These are phyloP conservation scores for Noctuana brunneofusca DNA, from an alignment of 2,888 invertebrate species.

Conservation along the genomic window DNA sequence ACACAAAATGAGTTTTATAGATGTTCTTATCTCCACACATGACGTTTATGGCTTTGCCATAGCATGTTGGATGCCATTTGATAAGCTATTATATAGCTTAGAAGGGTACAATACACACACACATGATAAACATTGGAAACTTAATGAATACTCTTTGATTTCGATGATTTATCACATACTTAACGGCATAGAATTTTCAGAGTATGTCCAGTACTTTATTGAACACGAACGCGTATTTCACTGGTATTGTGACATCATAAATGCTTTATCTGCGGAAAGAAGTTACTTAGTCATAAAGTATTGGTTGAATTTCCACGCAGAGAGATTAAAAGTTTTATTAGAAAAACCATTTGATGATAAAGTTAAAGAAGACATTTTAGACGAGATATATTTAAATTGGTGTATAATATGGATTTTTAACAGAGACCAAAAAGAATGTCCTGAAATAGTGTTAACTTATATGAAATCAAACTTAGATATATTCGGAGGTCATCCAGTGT, in stretches of 20 bases:
- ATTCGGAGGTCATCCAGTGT: conserved; percentile 5
- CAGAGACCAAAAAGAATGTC: conserved; percentile 17
- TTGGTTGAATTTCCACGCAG: not conserved
- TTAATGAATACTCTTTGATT: not conserved
- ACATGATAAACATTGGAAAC: not conserved
- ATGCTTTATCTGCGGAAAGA: conserved; percentile 17
- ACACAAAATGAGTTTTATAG: not conserved
- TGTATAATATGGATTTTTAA: conserved; percentile 14
- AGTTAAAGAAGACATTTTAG: conserved; percentile 1
- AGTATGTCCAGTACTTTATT: conserved; percentile 40
- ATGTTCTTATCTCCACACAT: not conserved
- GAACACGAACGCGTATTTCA: not conserved
- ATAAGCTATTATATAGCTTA: not conserved
- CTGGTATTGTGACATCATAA: conserved; percentile 17
- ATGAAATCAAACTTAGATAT: conserved; percentile 23
- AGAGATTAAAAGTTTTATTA: conserved; percentile 11
- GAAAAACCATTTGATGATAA: not conserved
- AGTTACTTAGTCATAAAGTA: not conserved
- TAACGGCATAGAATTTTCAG: conserved; percentile 48
- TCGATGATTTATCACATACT: conserved; percentile 50
- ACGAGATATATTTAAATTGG: not conserved
- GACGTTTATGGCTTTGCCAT: not conserved
- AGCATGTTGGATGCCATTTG: not conserved
- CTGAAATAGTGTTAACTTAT: conserved; percentile 11
- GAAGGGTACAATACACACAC: not conserved